These are phyloP conservation scores for Elanoides forficatus DNA, from an alignment of 2,113 vertebrate genomes.

Conservation along the genomic window DNA sequence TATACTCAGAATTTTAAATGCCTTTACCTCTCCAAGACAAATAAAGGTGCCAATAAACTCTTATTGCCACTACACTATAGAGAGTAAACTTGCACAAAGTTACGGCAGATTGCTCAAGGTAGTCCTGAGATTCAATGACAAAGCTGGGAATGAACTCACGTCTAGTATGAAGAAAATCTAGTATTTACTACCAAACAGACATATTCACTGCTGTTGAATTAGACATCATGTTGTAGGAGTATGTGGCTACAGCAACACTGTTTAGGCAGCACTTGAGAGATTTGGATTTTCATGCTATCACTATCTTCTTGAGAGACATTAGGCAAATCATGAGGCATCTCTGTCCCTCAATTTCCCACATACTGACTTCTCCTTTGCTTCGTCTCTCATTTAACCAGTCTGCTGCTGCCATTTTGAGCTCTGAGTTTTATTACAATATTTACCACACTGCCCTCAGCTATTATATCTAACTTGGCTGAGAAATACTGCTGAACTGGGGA, in stretches of 20 bases:
- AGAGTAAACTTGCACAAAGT: not conserved
- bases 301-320: not conserved
- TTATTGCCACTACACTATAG: not conserved
- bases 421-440: not conserved
- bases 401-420: not conserved
- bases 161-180: not conserved
- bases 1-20: not conserved
- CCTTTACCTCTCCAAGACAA: not conserved
- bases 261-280: not conserved
- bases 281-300: not conserved
- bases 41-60: not conserved
- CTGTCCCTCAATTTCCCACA: not conserved
- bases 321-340: not conserved
- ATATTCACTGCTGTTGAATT: rapidly evolving
- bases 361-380: not conserved
- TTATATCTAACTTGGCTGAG: not conserved
- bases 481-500: not conserved
- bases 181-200: not conserved
- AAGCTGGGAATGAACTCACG: not conserved
- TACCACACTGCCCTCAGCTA: not conserved
- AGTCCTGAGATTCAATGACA: not conserved
- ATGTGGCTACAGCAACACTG: not conserved
- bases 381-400: not conserved
- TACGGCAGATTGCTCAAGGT: not conserved
- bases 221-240: not conserved